Percentiles rank a stretch among this genome's conserved stretches.
Conservation (phyloP, 2,888 invertebrate species). For the Oscheius myriophilus region DNA sequence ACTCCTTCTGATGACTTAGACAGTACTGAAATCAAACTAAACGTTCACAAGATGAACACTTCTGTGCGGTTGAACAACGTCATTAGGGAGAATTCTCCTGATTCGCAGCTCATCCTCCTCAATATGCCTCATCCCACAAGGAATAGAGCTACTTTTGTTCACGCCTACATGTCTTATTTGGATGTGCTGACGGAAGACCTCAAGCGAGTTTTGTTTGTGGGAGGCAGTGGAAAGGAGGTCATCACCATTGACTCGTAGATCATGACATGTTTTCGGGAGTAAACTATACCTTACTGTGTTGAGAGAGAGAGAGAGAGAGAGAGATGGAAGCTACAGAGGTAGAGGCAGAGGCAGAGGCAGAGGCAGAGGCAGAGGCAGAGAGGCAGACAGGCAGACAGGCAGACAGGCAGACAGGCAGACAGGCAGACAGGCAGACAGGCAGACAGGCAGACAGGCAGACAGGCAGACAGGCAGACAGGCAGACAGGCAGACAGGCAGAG, state of each 20-base stretch:
- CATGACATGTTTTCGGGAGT: neutral
- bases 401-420: too few species aligned
- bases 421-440: too few species aligned
- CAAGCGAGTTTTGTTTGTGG: conserved; percentile 77
- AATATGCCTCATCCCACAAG: conserved; percentile 52
- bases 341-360: too few species aligned
- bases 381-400: too few species aligned
- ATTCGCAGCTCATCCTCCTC: conserved; percentile 84
- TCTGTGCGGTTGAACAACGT: conserved; percentile 97
- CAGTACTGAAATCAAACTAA: conserved; percentile 26
- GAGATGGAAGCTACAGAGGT: too few species aligned
- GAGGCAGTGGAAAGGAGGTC: conserved; percentile 96
- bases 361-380: too few species aligned
- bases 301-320: too few species aligned
- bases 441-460: too few species aligned
- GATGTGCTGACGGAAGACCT: conserved; percentile 96
- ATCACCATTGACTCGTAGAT: conserved; percentile 95
- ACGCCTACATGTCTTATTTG: conserved; percentile 81
- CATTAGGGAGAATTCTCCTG: conserved; percentile 94
- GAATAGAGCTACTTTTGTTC: conserved; percentile 46
- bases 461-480: too few species aligned
- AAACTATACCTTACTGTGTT: neutral
- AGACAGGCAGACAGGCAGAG: too few species aligned
- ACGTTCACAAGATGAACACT: conserved; percentile 95
- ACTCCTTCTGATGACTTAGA: conserved; percentile 24